phyloP scores from a whole-genome alignment of 2,113 vertebrate species.

The Diphyllodes magnificus region DNA sequence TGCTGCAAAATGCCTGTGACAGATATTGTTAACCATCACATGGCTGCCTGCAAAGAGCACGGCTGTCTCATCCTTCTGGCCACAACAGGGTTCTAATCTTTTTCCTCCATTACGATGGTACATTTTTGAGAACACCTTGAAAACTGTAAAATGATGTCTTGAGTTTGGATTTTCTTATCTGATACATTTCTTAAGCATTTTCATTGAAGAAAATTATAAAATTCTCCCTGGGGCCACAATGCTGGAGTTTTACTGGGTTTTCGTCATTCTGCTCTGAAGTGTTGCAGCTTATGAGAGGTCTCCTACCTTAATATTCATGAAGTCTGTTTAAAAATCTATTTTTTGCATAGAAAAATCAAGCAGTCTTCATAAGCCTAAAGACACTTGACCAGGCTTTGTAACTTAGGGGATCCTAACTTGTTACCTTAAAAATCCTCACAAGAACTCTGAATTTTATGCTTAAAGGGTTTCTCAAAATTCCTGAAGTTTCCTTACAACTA shows the following conservation, averaged over 20 bases:
- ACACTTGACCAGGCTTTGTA: not conserved
- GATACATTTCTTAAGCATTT: not conserved
- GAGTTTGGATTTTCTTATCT: not conserved
- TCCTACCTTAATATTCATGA: not conserved
- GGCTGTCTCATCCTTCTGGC: not conserved
- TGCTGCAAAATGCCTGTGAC: not conserved
- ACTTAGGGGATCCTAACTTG: not conserved
- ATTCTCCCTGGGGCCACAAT: not conserved
- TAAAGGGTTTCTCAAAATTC: not conserved
- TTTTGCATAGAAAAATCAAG: not conserved
- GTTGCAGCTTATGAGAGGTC: not conserved
- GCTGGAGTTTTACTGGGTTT: not conserved
- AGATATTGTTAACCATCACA: not conserved
- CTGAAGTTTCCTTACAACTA: not conserved
- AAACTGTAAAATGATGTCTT: not conserved
- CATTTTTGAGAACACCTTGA: not conserved
- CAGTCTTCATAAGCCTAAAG: not conserved
- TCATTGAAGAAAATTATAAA: not conserved
- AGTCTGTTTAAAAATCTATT: not conserved
- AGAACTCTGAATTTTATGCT: not conserved
- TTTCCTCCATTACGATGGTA: not conserved
- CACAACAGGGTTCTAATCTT: not conserved
- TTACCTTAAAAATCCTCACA: not conserved
- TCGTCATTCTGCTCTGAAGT: not conserved
- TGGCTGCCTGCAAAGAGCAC: not conserved